A percentile compares a stretch with the other conserved stretches of the same genome.
Conservation (phyloP, 2,888 invertebrate species). For the Rosalia funebris region DNA sequence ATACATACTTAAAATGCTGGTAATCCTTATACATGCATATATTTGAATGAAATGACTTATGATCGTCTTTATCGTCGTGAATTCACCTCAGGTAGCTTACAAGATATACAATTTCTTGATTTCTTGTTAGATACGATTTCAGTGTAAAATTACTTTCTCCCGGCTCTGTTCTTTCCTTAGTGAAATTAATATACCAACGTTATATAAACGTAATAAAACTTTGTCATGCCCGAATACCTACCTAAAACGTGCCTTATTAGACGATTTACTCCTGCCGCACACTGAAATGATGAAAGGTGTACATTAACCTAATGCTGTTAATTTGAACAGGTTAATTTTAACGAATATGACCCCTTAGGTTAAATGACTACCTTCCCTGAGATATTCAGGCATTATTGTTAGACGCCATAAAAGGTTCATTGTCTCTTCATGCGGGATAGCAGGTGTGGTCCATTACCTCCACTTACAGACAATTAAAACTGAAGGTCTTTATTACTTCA, state of each 20-base stretch:
- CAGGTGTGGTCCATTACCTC: conserved; percentile 63
- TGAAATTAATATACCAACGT: too few relatives aligned
- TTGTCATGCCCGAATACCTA: too few relatives aligned
- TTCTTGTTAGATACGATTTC: too few relatives aligned
- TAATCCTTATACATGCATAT: too few relatives aligned
- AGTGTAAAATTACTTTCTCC: too few relatives aligned
- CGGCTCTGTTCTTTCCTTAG: too few relatives aligned
- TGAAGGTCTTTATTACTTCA: conserved; percentile 53
- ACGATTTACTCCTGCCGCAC: background rate
- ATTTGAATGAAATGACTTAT: too few relatives aligned
- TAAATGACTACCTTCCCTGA: conserved; percentile 40
- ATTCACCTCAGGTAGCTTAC: too few relatives aligned
- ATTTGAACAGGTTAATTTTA: conserved; percentile 28
- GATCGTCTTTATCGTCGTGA: too few relatives aligned
- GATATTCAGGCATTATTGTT: conserved; percentile 25
- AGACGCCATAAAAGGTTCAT: conserved; percentile 37
- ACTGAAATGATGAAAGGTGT: conserved; percentile 17
- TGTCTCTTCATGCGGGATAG: conserved; percentile 55
- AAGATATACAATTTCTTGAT: too few relatives aligned
- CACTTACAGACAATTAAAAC: conserved; percentile 59
- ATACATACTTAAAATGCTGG: too few relatives aligned
- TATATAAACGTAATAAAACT: background rate
- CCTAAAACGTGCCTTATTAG: background rate
- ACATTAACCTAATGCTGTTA: conserved; percentile 16
- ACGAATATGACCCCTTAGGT: conserved; percentile 41